A percentile compares a stretch with the other conserved stretches of the same genome.
phyloP scores from a whole-genome alignment of 2,797 vertebrate genomes.

The Spheniscus humboldti region DNA sequence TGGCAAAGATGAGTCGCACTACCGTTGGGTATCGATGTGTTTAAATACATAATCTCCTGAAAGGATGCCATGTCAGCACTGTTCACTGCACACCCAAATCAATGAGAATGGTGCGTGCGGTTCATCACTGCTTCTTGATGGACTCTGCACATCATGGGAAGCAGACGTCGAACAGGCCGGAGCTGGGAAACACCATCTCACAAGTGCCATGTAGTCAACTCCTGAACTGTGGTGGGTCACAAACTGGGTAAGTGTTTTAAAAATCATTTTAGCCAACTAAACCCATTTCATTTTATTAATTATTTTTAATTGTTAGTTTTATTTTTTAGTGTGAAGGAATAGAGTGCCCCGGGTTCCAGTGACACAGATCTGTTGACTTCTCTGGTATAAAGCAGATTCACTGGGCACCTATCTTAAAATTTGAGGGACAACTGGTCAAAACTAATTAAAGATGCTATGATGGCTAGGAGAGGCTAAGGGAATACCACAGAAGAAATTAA shows the following conservation, averaged over 20 bases:
- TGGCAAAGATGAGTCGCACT: neutral
- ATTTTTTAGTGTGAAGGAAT: neutral
- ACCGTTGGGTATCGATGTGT: neutral
- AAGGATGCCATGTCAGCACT: neutral
- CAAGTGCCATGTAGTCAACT: neutral
- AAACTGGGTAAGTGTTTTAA: neutral
- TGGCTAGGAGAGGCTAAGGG: neutral
- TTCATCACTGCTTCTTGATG: neutral
- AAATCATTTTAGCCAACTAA: neutral
- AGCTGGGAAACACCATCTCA: neutral
- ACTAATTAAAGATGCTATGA: neutral
- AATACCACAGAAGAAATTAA: neutral
- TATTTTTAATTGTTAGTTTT: neutral
- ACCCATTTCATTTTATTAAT: neutral
- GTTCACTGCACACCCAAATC: neutral
- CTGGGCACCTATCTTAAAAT: neutral
- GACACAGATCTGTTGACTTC: neutral
- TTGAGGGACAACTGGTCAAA: neutral
- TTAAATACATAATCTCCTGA: neutral
- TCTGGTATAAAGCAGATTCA: neutral
- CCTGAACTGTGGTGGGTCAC: neutral
- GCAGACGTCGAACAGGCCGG: neutral
- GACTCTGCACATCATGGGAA: neutral
- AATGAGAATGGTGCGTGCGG: accelerated
- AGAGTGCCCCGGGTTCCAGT: neutral